A percentile compares a stretch with the other conserved stretches of the same genome.
Evolutionary conservation across 2,113 vertebrate genomes (phyloP).

Genomic region (Sinosuthora webbiana): DNA sequence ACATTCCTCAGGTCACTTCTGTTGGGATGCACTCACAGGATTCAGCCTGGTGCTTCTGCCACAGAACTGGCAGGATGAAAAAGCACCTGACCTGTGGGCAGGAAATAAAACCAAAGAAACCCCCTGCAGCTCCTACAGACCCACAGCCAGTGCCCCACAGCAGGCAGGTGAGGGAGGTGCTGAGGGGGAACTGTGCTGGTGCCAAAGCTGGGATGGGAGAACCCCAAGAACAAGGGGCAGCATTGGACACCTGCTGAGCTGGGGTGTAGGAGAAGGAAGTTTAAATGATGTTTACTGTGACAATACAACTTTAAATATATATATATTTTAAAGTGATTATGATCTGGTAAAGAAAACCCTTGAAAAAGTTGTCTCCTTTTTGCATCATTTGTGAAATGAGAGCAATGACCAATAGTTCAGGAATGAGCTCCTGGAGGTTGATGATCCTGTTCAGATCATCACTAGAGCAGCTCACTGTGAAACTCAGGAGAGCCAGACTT

Average conservation of each 20-base stretch:
- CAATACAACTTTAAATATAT: neutral
- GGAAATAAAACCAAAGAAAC: neutral
- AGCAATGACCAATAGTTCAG: neutral
- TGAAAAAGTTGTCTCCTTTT: neutral
- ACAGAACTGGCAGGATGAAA: neutral
- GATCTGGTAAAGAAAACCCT: neutral
- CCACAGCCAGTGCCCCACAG: neutral
- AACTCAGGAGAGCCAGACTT: neutral
- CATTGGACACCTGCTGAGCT: neutral
- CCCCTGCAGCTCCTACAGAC: accelerated
- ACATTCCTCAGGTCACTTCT: neutral
- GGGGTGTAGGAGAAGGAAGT: neutral
- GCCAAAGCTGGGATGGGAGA: neutral
- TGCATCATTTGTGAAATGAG: neutral
- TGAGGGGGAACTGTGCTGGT: neutral
- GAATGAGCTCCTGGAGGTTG: neutral
- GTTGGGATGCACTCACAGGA: neutral
- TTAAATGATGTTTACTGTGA: neutral
- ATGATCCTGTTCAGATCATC: neutral
- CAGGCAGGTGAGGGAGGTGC: neutral
- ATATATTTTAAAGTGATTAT: neutral
- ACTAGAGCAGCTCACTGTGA: neutral
- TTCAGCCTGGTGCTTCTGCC: neutral
- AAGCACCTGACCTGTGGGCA: neutral
- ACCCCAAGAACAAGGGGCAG: neutral